phyloP scores from a whole-genome alignment of 2,113 vertebrate genomes.

The Caretta caretta region DNA sequence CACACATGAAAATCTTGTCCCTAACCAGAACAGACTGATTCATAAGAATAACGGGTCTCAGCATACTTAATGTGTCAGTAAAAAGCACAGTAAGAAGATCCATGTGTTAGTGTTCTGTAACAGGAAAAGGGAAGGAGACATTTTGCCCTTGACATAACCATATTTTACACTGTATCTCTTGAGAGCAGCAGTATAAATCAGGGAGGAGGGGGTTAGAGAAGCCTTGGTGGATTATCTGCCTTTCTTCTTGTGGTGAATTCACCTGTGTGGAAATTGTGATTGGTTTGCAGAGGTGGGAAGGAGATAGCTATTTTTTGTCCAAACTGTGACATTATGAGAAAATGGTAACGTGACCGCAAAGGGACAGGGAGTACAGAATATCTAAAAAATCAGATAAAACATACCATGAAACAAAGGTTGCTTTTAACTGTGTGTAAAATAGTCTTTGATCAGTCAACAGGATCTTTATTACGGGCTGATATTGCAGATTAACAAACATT shows the following conservation, averaged over 20 bases:
- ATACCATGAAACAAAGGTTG: conserved; percentile 50
- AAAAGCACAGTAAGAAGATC: neutral
- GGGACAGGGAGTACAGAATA: conserved; percentile 42
- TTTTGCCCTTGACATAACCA: conserved; percentile 38
- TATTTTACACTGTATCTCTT: conserved; percentile 45
- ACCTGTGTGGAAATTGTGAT: conserved; percentile 18
- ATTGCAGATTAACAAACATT: conserved; percentile 2
- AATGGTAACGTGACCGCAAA: conserved; percentile 58
- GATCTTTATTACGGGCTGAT: conserved; percentile 43
- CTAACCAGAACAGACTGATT: neutral
- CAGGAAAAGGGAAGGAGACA: conserved; percentile 10
- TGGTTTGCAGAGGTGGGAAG: conserved; percentile 54
- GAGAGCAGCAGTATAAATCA: conserved; percentile 55
- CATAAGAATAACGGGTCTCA: conserved; percentile 20
- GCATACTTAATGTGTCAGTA: conserved; percentile 2
- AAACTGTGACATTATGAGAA: conserved; percentile 48
- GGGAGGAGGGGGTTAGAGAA: neutral
- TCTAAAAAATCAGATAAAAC: conserved; percentile 44
- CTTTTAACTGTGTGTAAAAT: conserved; percentile 60
- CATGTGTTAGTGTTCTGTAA: conserved; percentile 36
- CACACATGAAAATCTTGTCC: conserved; percentile 13
- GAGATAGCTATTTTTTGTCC: conserved; percentile 54
- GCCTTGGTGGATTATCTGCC: conserved; percentile 48
- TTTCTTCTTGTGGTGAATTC: conserved; percentile 55
- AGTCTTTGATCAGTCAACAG: conserved; percentile 64